phyloP scores from a whole-genome alignment of 2,113 vertebrate genomes.

The Phaetusa simplex region DNA sequence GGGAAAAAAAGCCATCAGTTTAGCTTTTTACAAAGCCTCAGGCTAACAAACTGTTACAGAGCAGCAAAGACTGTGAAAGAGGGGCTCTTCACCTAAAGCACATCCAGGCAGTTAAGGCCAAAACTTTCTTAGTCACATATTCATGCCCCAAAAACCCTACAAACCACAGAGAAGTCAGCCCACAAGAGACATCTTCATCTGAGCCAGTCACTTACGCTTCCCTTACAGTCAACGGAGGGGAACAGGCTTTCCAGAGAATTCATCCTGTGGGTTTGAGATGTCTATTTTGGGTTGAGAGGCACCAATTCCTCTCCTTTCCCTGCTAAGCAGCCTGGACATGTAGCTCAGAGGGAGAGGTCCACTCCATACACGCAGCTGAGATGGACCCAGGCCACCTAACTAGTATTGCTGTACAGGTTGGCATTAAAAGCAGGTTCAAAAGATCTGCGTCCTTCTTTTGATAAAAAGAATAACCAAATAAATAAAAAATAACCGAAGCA shows the following conservation, averaged over 20 bases:
- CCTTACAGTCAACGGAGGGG: neutral
- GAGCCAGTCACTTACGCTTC: neutral
- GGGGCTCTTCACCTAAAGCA: neutral
- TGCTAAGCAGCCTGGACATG: neutral
- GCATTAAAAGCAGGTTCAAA: neutral
- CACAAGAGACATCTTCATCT: neutral
- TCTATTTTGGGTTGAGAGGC: neutral
- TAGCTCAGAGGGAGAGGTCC: neutral
- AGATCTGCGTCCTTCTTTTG: neutral
- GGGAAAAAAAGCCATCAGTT: neutral
- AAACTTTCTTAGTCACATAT: neutral
- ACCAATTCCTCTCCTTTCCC: neutral
- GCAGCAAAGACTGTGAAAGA: neutral
- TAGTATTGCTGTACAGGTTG: neutral
- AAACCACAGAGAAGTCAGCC: neutral
- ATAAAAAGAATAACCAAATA: neutral
- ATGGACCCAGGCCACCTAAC: neutral
- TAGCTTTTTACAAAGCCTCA: neutral
- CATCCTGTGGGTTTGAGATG: rapidly evolving
- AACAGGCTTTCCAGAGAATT: neutral
- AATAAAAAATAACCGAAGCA: neutral
- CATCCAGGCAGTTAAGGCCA: neutral
- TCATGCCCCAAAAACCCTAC: neutral
- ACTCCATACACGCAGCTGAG: neutral
- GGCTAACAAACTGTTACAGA: neutral